A percentile compares a stretch with the other conserved stretches of the same genome.
Conservation (phyloP, 2,888 invertebrate genomes). For the Smittia sp. region DNA sequence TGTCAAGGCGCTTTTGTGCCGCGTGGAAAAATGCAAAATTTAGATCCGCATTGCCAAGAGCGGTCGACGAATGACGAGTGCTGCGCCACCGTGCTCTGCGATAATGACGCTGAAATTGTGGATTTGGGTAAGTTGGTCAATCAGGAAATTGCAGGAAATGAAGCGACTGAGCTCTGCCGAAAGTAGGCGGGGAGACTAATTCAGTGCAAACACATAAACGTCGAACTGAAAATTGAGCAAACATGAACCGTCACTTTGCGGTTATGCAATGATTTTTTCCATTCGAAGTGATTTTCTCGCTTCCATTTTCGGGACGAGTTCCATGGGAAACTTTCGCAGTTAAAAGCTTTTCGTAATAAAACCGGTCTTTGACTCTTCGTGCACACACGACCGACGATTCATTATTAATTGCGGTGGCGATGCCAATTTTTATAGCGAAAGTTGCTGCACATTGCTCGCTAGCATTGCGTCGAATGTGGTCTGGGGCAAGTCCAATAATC, state of each 20-base stretch:
- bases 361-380: not conserved
- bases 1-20: conserved; percentile 69
- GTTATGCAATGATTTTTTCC: not conserved
- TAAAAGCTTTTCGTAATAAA: conserved; percentile 25
- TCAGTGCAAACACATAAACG: not conserved
- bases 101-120: conserved; percentile 55
- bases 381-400: not conserved
- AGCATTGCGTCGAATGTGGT: conserved; percentile 8
- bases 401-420: conserved; percentile 13
- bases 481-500: conserved; percentile 28
- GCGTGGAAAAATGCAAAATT: conserved; percentile 60
- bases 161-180: not conserved
- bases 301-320: not conserved
- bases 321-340: not conserved
- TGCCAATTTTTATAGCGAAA: conserved; percentile 13
- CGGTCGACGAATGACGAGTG: conserved; percentile 65
- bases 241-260: not conserved
- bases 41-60: conserved; percentile 71
- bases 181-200: not conserved
- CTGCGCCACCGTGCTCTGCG: conserved; percentile 68
- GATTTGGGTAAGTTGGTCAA: conserved; percentile 49
- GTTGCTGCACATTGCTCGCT: not conserved
- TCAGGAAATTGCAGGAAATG: conserved; percentile 8
- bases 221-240: not conserved
- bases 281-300: not conserved